These are phyloP conservation scores for Napeogenes inachia DNA, from an alignment of 2,888 invertebrate genomes.

Conservation along the genomic window DNA sequence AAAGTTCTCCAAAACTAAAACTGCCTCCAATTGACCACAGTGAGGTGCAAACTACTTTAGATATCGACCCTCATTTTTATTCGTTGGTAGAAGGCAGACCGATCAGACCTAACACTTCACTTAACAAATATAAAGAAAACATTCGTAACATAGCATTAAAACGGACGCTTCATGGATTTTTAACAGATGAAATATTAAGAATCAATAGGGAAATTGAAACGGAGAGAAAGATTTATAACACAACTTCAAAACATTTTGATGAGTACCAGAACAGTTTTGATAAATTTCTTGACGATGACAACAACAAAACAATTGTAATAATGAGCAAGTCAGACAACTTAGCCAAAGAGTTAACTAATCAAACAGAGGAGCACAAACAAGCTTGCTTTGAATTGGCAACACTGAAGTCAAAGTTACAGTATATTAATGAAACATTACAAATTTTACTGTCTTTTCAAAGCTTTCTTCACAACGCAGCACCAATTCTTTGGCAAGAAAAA, in stretches of 20 bases:
- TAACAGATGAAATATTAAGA: slow-evolving; percentile 64
- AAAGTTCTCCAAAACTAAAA: slow-evolving; percentile 38
- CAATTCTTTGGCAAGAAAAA: slow-evolving; percentile 62
- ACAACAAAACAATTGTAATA: slow-evolving; percentile 66
- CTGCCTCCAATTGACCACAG: slow-evolving; percentile 58
- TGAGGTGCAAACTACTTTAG: slow-evolving; percentile 72
- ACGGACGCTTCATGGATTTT: slow-evolving; percentile 56
- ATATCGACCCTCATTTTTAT: slow-evolving; percentile 81
- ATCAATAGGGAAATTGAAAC: slow-evolving; percentile 62
- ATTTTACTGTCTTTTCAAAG: slow-evolving; percentile 66
- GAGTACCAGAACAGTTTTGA: slow-evolving; percentile 68
- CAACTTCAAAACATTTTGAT: slow-evolving; percentile 58
- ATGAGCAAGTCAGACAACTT: slow-evolving; percentile 67
- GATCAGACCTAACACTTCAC: slow-evolving; percentile 74
- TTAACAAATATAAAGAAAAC: slow-evolving; percentile 74
- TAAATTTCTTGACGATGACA: slow-evolving; percentile 67
- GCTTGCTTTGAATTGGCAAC: slow-evolving; percentile 62
- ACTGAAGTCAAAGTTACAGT: slow-evolving; percentile 64
- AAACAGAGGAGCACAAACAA: slow-evolving; percentile 62
- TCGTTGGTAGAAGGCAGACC: slow-evolving; percentile 78
- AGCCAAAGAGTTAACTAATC: slow-evolving; percentile 56
- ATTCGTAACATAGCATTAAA: slow-evolving; percentile 65
- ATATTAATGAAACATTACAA: slow-evolving; percentile 61
- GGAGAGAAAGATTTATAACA: slow-evolving; percentile 57
- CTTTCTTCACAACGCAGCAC: slow-evolving; percentile 63